A percentile compares a stretch with the other conserved stretches of the same genome.
phyloP scores from a whole-genome alignment of 2,113 vertebrate genomes.

The Pipra filicauda region DNA sequence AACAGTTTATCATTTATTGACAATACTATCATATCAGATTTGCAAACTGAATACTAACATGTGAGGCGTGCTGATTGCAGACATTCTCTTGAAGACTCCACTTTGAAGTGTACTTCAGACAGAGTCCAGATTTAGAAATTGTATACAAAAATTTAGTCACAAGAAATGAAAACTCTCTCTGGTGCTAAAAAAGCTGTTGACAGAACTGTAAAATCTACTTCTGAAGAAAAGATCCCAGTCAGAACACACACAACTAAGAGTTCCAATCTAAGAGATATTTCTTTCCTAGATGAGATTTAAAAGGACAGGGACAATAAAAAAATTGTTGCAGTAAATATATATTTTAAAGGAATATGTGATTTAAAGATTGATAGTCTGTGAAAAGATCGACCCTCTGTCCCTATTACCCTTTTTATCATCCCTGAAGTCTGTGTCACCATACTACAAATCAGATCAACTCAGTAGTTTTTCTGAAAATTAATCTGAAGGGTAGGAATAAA shows the following conservation, averaged over 20 bases:
- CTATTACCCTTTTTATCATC: not conserved
- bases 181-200: not conserved
- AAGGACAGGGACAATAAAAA: not conserved
- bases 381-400: not conserved
- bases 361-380: not conserved
- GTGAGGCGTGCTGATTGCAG: not conserved
- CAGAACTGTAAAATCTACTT: not conserved
- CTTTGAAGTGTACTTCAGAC: not conserved
- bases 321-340: not conserved
- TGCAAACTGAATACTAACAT: not conserved
- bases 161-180: not conserved
- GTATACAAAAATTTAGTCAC: not conserved
- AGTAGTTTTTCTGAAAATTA: not conserved
- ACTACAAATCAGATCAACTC: not conserved
- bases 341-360: not conserved
- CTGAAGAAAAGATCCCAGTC: not conserved
- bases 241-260: not conserved
- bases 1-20: not conserved
- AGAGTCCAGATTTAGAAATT: not conserved
- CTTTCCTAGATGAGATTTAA: not conserved
- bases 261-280: not conserved
- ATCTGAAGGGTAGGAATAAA: rapidly evolving
- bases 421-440: not conserved
- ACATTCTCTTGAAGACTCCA: not conserved
- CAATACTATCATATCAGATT: not conserved